Conservation (phyloP, 1,140 invertebrate species). For the Papilio machaon region DNA sequence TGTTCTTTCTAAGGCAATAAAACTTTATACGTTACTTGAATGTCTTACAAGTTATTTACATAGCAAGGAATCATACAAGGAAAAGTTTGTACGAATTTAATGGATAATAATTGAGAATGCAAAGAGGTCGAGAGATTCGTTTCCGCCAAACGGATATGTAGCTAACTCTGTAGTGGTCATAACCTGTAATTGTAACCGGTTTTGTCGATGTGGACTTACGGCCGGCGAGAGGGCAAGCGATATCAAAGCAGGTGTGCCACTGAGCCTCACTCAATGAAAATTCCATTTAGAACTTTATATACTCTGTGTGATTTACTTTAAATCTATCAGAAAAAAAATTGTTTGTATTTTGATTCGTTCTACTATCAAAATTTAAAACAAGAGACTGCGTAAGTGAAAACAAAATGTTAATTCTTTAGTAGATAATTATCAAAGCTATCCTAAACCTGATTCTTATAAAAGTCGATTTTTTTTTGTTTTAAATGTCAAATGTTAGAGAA, state of each 20-base stretch:
- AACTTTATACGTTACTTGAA: neutral
- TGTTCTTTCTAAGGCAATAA: neutral
- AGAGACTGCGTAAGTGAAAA: too few species aligned
- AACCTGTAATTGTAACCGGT: slow-evolving; percentile 79
- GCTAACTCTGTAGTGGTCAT: slow-evolving; percentile 62
- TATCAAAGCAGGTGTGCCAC: slow-evolving; percentile 77
- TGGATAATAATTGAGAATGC: slow-evolving; percentile 49
- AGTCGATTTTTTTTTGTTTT: too few species aligned
- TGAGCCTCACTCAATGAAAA: slow-evolving; percentile 76
- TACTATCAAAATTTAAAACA: too few species aligned
- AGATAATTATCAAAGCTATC: neutral
- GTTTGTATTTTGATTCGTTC: neutral
- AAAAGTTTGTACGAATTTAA: slow-evolving; percentile 10
- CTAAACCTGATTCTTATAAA: too few species aligned
- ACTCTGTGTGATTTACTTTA: slow-evolving; percentile 57
- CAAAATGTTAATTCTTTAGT: neutral
- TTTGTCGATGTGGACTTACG: slow-evolving; percentile 75
- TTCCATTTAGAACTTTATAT: slow-evolving; percentile 69
- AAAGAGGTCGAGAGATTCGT: slow-evolving; percentile 62
- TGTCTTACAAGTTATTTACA: neutral
- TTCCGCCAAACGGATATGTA: slow-evolving; percentile 76
- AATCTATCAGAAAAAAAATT: neutral
- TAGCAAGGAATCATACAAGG: neutral
- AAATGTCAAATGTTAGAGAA: neutral
- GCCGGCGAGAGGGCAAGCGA: slow-evolving; percentile 70